Evolutionary conservation across 1,140 invertebrate species (phyloP).

Genomic region (Reticulitermes speratus): DNA sequence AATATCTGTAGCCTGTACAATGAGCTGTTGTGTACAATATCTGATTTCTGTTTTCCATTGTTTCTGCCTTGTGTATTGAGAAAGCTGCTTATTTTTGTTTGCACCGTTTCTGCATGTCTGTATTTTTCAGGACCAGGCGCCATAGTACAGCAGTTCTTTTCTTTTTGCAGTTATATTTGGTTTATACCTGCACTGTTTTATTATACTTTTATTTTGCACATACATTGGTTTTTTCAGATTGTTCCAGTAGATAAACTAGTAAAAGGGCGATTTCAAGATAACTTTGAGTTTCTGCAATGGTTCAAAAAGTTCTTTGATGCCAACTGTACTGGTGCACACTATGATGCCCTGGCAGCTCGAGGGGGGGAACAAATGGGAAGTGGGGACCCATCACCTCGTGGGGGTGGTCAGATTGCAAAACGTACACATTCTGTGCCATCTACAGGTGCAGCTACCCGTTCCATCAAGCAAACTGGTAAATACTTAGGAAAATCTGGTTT

Average conservation of each 20-base stretch:
- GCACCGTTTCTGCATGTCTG: not conserved
- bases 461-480: slow-evolving; percentile 49
- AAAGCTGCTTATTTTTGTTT: not conserved
- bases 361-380: slow-evolving; percentile 79
- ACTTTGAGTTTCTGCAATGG: slow-evolving; percentile 99
- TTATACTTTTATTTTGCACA: slow-evolving; percentile 33
- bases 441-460: slow-evolving; percentile 44
- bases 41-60: no score
- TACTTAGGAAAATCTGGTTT: slow-evolving; percentile 40
- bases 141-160: not conserved
- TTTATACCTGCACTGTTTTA: slow-evolving; percentile 19
- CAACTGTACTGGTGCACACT: slow-evolving; percentile 91
- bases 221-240: slow-evolving; percentile 59
- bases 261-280: slow-evolving; percentile 95
- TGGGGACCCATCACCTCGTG: slow-evolving; percentile 57
- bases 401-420: slow-evolving; percentile 46
- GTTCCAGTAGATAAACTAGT: slow-evolving; percentile 86
- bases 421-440: slow-evolving; percentile 45
- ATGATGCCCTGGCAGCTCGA: slow-evolving; percentile 83
- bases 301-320: slow-evolving; percentile 99
- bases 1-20: no score
- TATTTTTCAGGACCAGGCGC: not conserved
- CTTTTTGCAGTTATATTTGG: slow-evolving; percentile 29
- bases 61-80: no score
- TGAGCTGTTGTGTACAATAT: no score